Evolutionary conservation across 2,797 vertebrate genomes (phyloP).

Genomic region (Toxotes lorentzi): DNA sequence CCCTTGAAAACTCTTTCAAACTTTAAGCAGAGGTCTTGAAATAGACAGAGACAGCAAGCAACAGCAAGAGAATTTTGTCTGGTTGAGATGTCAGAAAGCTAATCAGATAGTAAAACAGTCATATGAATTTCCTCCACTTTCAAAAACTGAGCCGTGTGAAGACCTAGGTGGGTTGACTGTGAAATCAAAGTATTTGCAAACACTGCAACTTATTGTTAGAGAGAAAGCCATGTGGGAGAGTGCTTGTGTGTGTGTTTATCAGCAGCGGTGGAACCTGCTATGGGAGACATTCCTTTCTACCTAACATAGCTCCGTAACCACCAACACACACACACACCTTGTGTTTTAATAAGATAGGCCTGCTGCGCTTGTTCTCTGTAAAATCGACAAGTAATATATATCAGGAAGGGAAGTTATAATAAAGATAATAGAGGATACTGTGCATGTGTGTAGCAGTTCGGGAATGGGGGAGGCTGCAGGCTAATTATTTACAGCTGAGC

Average conservation of each 20-base stretch:
- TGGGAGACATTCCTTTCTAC: conserved; percentile 34
- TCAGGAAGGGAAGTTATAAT: conserved; percentile 69
- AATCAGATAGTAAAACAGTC: background rate
- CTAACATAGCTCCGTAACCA: conserved; percentile 33
- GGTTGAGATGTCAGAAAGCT: background rate
- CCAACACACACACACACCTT: conserved; percentile 11
- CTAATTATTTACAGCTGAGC: conserved; percentile 83
- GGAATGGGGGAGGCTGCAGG: conserved; percentile 53
- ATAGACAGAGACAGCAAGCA: background rate
- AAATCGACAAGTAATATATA: conserved; percentile 73
- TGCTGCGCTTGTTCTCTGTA: conserved; percentile 69
- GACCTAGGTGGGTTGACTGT: conserved; percentile 2
- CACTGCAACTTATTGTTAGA: conserved; percentile 11
- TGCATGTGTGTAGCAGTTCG: conserved; percentile 37
- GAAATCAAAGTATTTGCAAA: conserved; percentile 36
- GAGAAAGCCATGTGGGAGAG: conserved; percentile 10
- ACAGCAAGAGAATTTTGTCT: background rate
- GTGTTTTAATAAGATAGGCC: conserved; percentile 68
- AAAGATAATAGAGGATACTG: conserved; percentile 63
- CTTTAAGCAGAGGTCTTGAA: background rate
- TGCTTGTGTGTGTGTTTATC: conserved; percentile 27
- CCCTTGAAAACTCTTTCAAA: conserved; percentile 25
- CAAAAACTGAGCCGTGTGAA: conserved; percentile 5
- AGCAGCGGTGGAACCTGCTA: conserved; percentile 32
- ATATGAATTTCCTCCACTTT: conserved; percentile 18